Percentiles rank a stretch among this genome's conserved stretches.
Evolutionary conservation across 30 jellyfish, hydroid and myxozoan species (phyloP).

Genomic region (Aurelia coerulea): DNA sequence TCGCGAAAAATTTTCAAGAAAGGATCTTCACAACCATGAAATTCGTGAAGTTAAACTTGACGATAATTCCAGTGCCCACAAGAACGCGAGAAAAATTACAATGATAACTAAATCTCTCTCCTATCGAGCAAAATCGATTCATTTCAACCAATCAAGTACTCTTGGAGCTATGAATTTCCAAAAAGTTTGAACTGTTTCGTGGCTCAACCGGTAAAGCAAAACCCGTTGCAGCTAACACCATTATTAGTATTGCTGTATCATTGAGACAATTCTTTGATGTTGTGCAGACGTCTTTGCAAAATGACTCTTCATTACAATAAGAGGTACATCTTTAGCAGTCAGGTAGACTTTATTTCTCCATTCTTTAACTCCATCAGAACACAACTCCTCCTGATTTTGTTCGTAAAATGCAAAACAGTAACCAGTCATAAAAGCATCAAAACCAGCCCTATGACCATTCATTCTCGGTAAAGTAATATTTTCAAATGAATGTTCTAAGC

Average conservation of each 20-base stretch:
- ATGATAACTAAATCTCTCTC: no score
- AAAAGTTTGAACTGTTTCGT: no score
- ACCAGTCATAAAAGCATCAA: constrained; percentile 77
- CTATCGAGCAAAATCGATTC: no score
- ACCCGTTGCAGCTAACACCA: background rate
- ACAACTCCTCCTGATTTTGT: background rate
- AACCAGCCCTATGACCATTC: constrained; percentile 71
- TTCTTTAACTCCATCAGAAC: background rate
- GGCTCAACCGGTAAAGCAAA: background rate
- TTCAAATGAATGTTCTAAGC: background rate
- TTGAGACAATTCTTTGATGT: background rate
- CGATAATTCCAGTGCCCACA: no score
- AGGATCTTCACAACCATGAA: no score
- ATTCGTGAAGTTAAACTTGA: no score
- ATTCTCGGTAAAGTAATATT: constrained; percentile 12
- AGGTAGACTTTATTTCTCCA: constrained; percentile 38
- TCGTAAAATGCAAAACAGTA: constrained; percentile 55
- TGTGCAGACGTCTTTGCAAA: constrained; percentile 55
- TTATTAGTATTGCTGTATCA: background rate
- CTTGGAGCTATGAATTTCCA: no score
- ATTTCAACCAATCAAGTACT: no score
- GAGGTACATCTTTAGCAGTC: constrained; percentile 63
- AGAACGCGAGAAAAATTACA: no score
- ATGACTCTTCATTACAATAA: constrained; percentile 53
- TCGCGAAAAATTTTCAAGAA: no score